A percentile compares a stretch with the other conserved stretches of the same genome.
Evolutionary conservation across 2,888 invertebrate species (phyloP).

Genomic region (Latrodectus hesperus): DNA sequence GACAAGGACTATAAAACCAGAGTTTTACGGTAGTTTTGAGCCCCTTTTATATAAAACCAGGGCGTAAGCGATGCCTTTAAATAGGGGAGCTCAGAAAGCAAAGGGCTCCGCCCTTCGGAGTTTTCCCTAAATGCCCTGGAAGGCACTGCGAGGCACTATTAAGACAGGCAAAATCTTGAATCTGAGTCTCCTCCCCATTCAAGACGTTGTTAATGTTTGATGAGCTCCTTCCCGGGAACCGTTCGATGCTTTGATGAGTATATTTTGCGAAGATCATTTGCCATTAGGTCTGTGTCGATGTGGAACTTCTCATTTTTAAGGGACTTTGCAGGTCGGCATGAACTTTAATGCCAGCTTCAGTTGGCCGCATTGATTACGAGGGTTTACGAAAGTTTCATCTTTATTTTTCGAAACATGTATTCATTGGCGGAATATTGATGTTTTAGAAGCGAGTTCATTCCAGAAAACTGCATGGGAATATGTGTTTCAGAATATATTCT

Average conservation of each 20-base stretch:
- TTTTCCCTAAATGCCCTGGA: neutral
- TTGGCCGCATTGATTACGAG: too few species aligned
- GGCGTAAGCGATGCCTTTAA: constrained; percentile 21
- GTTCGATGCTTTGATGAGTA: neutral
- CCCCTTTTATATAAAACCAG: constrained; percentile 25
- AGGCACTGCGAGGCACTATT: neutral
- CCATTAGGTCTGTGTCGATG: too few species aligned
- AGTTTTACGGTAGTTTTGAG: constrained; percentile 40
- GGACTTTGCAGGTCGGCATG: neutral
- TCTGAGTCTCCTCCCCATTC: neutral
- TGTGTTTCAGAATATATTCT: too few species aligned
- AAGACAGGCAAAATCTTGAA: neutral
- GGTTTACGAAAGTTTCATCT: too few species aligned
- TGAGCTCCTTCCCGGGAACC: neutral
- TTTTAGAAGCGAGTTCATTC: too few species aligned
- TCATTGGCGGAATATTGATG: too few species aligned
- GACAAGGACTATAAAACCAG: constrained; percentile 21
- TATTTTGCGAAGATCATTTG: constrained; percentile 1
- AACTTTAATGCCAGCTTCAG: too few species aligned
- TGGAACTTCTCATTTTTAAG: neutral
- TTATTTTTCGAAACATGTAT: too few species aligned
- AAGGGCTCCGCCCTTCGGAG: neutral
- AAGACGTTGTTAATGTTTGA: neutral
- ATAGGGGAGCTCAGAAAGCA: constrained; percentile 9
- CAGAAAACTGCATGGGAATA: too few species aligned